These are phyloP conservation scores for Sula dactylatra DNA, from an alignment of 2,113 vertebrate species.

Conservation along the genomic window DNA sequence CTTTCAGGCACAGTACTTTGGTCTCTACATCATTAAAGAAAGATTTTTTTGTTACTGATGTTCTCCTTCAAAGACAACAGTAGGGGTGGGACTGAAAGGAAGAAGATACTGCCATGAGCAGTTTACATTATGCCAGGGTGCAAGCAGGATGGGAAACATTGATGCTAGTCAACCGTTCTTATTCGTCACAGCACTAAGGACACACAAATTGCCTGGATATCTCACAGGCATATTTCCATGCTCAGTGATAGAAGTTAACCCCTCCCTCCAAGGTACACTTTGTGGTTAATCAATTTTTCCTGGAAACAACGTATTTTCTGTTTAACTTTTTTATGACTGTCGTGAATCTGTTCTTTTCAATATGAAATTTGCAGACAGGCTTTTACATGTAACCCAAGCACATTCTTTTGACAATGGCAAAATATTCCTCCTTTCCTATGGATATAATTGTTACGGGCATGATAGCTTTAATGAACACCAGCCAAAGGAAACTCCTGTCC, in stretches of 20 bases:
- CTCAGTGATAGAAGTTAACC: background rate
- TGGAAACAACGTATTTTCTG: background rate
- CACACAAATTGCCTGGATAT: background rate
- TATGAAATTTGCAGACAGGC: background rate
- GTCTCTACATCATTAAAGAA: background rate
- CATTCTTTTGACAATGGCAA: background rate
- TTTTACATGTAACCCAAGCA: background rate
- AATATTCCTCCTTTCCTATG: background rate
- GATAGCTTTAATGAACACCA: background rate
- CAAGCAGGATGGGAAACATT: background rate
- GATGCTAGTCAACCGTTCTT: background rate
- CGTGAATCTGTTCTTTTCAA: background rate
- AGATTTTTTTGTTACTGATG: background rate
- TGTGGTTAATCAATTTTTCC: background rate
- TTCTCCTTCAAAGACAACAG: background rate
- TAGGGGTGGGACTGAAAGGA: background rate
- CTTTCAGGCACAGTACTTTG: background rate
- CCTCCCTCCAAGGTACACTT: background rate
- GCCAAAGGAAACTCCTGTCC: background rate
- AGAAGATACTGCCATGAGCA: background rate
- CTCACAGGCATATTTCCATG: background rate
- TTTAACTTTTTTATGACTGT: background rate
- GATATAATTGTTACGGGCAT: background rate
- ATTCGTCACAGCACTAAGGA: background rate
- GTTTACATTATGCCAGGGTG: background rate